phyloP scores from a whole-genome alignment of 2,113 vertebrate species.

The Helogale parvula region DNA sequence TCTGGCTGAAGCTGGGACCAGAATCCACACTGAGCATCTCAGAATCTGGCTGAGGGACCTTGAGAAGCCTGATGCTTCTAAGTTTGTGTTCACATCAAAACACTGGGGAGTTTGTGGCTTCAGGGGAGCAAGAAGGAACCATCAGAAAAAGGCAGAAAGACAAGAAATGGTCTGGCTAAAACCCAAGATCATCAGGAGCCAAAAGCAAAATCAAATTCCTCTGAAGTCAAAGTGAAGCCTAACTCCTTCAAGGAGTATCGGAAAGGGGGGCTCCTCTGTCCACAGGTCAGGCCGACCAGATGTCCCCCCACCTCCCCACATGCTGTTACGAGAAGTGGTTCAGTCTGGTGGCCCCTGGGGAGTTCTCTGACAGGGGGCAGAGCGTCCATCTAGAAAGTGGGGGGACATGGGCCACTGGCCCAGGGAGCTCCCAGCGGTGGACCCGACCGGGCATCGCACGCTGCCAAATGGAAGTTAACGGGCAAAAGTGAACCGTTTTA shows the following conservation, averaged over 20 bases:
- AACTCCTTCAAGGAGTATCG: not conserved
- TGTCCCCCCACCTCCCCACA: not conserved
- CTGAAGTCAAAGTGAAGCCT: not conserved
- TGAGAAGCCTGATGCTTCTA: not conserved
- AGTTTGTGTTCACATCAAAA: not conserved
- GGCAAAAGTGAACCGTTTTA: not conserved
- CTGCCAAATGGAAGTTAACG: not conserved
- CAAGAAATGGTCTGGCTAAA: not conserved
- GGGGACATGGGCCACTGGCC: no score
- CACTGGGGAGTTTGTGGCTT: not conserved
- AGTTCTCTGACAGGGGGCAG: not conserved
- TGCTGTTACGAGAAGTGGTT: not conserved
- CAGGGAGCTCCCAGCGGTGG: not conserved
- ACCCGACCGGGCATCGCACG: not conserved
- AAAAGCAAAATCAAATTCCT: not conserved
- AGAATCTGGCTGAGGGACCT: not conserved
- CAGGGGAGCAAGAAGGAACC: not conserved
- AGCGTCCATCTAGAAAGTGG: not conserved
- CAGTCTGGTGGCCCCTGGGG: not conserved
- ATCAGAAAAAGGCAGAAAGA: not conserved
- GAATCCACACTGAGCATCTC: not conserved
- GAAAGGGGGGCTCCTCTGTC: not conserved
- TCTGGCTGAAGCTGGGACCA: not conserved
- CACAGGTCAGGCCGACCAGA: not conserved
- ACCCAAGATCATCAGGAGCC: not conserved